Conservation (phyloP, 2,113 vertebrate species). For the Crypturellus undulatus region DNA sequence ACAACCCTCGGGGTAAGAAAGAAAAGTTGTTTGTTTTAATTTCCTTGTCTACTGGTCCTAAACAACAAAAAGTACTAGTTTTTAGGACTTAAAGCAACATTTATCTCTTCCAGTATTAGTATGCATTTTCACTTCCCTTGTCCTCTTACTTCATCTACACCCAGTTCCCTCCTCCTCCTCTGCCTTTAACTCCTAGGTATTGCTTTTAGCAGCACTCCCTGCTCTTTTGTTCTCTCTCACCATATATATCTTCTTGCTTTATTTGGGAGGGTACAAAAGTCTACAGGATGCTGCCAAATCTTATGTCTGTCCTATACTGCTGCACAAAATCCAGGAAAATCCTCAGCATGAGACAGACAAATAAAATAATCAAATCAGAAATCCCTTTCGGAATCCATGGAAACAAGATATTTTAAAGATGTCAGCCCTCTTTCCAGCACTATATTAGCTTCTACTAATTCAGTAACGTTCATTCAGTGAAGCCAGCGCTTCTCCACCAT, state of each 20-base stretch:
- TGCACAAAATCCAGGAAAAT: background rate
- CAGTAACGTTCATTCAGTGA: background rate
- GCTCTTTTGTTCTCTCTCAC: background rate
- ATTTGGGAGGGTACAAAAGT: background rate
- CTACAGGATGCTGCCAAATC: background rate
- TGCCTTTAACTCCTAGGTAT: background rate
- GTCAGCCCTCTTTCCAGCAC: background rate
- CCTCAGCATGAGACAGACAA: background rate
- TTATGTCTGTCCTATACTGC: background rate
- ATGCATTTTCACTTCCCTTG: background rate
- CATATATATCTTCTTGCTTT: background rate
- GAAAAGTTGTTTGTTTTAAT: background rate
- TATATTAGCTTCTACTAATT: background rate
- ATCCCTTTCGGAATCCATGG: background rate
- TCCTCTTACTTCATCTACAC: background rate
- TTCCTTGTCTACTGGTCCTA: background rate
- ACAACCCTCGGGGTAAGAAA: background rate
- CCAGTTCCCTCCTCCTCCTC: background rate
- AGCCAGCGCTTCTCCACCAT: background rate
- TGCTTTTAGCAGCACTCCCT: background rate
- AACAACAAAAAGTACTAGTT: background rate
- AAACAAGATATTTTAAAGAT: background rate
- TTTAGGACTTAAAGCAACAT: background rate
- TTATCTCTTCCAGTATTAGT: background rate
- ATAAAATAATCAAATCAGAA: background rate